Conservation (phyloP, 1,140 invertebrate genomes). For the Drosophila elegans region DNA sequence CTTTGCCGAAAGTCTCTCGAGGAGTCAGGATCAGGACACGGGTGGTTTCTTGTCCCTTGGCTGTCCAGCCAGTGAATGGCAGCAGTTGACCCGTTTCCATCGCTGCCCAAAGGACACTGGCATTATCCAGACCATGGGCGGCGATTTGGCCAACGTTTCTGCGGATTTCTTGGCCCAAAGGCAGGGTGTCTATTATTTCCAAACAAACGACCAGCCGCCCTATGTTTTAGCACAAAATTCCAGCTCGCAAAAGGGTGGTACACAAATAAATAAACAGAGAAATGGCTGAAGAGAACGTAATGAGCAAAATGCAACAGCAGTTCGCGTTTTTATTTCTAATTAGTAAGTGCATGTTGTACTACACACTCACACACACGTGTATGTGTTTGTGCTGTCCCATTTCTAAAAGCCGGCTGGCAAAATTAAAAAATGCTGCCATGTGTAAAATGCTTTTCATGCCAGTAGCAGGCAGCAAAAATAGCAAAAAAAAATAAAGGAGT, state of each 20-base stretch:
- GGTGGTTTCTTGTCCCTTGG: conserved; percentile 44
- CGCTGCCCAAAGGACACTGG: conserved; percentile 55
- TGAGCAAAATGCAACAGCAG: conserved; percentile 71
- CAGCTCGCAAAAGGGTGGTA: conserved; percentile 21
- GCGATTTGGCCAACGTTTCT: conserved; percentile 55
- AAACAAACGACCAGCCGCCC: conserved; percentile 83
- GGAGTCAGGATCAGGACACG: not conserved
- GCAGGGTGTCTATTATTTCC: conserved; percentile 84
- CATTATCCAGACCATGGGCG: conserved; percentile 54
- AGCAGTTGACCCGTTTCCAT: conserved; percentile 60
- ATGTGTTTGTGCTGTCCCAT: conserved; percentile 50
- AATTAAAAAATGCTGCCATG: conserved; percentile 84
- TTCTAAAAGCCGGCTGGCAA: conserved; percentile 77
- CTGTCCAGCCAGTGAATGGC: conserved; percentile 60
- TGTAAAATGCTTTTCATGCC: conserved; percentile 84
- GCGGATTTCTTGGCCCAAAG: conserved; percentile 56
- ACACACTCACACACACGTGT: conserved; percentile 10
- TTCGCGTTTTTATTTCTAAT: conserved; percentile 81
- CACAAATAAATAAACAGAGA: conserved; percentile 41
- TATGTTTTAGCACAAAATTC: conserved; percentile 57
- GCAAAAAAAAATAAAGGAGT: conserved; percentile 8
- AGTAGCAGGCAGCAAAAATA: conserved; percentile 55
- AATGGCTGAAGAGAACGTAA: conserved; percentile 49
- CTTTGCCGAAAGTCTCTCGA: conserved; percentile 86
- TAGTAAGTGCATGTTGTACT: conserved; percentile 67